Conservation (phyloP, 2,797 vertebrate genomes). For the Muscicapa comitata region DNA sequence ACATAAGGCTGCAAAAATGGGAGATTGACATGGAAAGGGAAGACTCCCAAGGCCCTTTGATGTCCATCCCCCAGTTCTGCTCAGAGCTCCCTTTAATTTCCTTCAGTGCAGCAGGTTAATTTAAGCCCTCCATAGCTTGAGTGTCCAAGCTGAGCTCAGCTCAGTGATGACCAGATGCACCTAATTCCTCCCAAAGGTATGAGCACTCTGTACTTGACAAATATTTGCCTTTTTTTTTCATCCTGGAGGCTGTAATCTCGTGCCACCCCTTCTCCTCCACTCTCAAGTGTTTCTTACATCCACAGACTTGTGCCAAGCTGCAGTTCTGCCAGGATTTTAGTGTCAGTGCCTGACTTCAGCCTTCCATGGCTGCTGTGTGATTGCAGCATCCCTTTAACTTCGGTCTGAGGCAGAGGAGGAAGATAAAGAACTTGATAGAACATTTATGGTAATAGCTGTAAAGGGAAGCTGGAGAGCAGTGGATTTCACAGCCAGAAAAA, state of each 20-base stretch:
- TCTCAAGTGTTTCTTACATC: background rate
- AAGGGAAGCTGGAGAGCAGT: conserved; percentile 54
- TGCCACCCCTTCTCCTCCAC: background rate
- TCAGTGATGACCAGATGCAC: background rate
- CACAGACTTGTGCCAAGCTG: background rate
- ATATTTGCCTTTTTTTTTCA: background rate
- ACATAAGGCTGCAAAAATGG: conserved; percentile 13
- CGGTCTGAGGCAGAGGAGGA: conserved; percentile 30
- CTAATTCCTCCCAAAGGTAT: background rate
- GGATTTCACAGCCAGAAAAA: conserved; percentile 67
- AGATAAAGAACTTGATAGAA: conserved; percentile 65
- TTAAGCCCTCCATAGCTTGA: background rate
- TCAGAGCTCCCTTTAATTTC: background rate
- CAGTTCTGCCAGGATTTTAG: conserved; percentile 19
- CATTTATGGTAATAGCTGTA: conserved; percentile 60
- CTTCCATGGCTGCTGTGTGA: background rate
- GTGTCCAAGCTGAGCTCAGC: background rate
- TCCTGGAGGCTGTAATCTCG: background rate
- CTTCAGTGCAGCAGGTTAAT: conserved; percentile 5
- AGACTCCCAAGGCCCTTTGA: conserved; percentile 33
- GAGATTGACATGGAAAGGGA: conserved; percentile 21
- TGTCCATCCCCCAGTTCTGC: background rate
- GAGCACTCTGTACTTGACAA: background rate
- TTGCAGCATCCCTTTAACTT: conserved; percentile 49
- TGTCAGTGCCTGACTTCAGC: conserved; percentile 2